Conservation (phyloP, 2,797 vertebrate genomes). For the Clarias fuscus region DNA sequence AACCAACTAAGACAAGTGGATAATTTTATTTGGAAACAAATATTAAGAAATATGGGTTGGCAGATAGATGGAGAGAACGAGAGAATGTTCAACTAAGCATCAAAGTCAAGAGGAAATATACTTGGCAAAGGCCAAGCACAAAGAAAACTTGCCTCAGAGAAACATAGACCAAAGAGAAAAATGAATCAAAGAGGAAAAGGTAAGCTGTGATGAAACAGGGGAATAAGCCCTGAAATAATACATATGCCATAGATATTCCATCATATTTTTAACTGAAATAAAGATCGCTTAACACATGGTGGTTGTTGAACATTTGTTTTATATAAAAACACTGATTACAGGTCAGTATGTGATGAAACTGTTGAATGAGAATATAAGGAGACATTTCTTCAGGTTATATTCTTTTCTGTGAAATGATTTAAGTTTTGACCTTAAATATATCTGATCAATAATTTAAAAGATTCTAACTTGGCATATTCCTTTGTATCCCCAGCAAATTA, state of each 20-base stretch:
- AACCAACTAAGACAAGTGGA: constrained; percentile 59
- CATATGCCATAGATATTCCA: background rate
- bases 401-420: constrained; percentile 4
- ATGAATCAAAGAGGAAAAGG: constrained; percentile 52
- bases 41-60: constrained; percentile 41
- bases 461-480: constrained; percentile 39
- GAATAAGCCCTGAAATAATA: constrained; percentile 26
- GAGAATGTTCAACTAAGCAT: constrained; percentile 53
- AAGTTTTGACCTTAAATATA: constrained; percentile 9
- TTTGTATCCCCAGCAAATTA: background rate
- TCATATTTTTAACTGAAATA: constrained; percentile 15
- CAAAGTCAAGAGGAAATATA: constrained; percentile 55
- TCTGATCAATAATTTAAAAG: constrained; percentile 34
- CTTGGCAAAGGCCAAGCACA: constrained; percentile 44
- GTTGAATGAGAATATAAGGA: constrained; percentile 2
- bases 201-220: constrained; percentile 38
- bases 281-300: background rate
- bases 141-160: constrained; percentile 49
- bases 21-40: constrained; percentile 60
- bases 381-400: constrained; percentile 7
- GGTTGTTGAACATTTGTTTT: background rate
- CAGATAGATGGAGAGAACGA: constrained; percentile 38
- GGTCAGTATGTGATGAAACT: background rate
- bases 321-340: constrained; percentile 1
- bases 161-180: constrained; percentile 42